phyloP scores from a whole-genome alignment of 2,888 invertebrate genomes.

The Eugnorisma glareosa region DNA sequence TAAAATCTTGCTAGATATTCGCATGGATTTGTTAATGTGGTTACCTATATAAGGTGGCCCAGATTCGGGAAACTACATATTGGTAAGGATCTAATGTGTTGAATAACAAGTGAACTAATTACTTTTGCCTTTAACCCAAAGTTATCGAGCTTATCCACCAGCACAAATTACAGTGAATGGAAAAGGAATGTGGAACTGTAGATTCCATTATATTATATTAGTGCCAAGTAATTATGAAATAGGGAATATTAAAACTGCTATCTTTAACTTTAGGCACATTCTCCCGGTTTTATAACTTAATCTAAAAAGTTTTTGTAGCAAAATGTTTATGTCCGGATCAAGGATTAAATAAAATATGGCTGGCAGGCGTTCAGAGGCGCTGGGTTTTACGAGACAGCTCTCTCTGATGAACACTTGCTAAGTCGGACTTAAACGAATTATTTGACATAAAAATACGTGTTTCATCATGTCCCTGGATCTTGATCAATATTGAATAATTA shows the following conservation, averaged over 20 bases:
- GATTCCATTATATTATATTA: background rate
- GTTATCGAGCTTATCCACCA: background rate
- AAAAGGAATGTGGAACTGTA: background rate
- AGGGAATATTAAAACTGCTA: background rate
- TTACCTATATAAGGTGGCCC: background rate
- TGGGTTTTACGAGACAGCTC: slow-evolving; percentile 50
- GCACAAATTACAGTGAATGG: background rate
- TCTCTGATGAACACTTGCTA: slow-evolving; percentile 22
- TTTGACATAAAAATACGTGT: slow-evolving; percentile 13
- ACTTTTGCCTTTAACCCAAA: background rate
- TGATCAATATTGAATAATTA: slow-evolving; percentile 8
- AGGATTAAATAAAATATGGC: slow-evolving; percentile 25
- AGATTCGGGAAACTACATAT: background rate
- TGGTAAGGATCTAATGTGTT: background rate
- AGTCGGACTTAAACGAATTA: slow-evolving; percentile 28
- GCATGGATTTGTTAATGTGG: background rate
- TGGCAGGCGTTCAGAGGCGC: slow-evolving; percentile 20
- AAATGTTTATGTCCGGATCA: slow-evolving; percentile 19
- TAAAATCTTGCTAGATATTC: background rate
- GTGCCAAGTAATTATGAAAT: background rate
- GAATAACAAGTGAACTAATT: background rate
- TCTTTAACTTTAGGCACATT: background rate
- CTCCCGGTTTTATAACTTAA: slow-evolving; percentile 39
- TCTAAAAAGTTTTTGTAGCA: slow-evolving; percentile 23
- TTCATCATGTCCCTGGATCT: background rate